A percentile compares a stretch with the other conserved stretches of the same genome.
phyloP scores from a whole-genome alignment of 2,113 vertebrate species.

The Anolis sagrei region DNA sequence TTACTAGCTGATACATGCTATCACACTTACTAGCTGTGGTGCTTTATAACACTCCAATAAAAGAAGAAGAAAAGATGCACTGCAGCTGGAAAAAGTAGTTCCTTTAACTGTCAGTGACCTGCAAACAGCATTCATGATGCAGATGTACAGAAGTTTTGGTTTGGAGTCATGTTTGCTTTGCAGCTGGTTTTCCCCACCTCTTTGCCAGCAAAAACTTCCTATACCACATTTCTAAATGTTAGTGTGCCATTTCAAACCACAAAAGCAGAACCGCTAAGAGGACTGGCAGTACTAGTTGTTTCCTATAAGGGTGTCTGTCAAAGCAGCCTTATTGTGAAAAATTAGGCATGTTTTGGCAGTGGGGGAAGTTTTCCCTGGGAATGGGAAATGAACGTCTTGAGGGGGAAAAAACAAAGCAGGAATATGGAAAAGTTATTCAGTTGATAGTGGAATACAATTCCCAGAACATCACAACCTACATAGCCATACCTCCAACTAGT shows the following conservation, averaged over 20 bases:
- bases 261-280: not conserved
- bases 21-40: not conserved
- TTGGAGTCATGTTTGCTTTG: not conserved
- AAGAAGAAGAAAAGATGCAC: no score
- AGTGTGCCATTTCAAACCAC: not conserved
- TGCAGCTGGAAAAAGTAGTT: not conserved
- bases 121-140: not conserved
- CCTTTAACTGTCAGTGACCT: not conserved
- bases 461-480: not conserved
- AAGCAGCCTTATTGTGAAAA: not conserved
- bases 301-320: not conserved
- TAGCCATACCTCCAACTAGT: no score
- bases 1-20: not conserved
- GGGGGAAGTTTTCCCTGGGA: not conserved
- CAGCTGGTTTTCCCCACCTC: not conserved
- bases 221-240: not conserved
- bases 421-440: not conserved
- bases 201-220: constrained; percentile 11
- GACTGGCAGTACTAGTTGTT: not conserved
- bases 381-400: not conserved
- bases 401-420: not conserved
- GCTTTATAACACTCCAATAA: not conserved
- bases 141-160: not conserved
- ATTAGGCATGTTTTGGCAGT: not conserved
- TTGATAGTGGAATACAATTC: no score